phyloP scores from a whole-genome alignment of 2,888 invertebrate genomes.

The Trissoscelio sp. region DNA sequence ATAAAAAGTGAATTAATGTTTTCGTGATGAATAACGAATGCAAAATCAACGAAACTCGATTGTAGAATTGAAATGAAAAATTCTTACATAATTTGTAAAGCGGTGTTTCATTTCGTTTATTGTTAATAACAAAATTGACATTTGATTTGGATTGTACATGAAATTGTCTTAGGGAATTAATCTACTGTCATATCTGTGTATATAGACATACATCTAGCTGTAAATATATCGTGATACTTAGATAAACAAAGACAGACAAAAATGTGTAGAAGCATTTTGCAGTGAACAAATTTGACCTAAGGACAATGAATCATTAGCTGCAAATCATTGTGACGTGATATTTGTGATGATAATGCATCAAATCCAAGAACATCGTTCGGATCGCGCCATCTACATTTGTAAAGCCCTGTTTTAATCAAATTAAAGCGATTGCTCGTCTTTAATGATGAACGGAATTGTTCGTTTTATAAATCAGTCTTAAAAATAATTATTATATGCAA shows the following conservation, averaged over 20 bases:
- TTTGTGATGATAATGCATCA: conserved; percentile 8
- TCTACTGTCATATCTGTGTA: conserved; percentile 74
- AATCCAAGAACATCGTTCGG: conserved; percentile 1
- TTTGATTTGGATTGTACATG: conserved; percentile 29
- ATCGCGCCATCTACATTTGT: conserved; percentile 41
- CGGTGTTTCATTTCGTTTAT: not conserved
- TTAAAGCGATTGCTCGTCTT: not conserved
- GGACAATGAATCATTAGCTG: not conserved
- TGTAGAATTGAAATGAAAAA: conserved; percentile 16
- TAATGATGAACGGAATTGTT: no score
- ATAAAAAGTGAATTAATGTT: conserved; percentile 9
- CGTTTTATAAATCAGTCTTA: conserved; percentile 7
- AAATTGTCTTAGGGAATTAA: conserved; percentile 60
- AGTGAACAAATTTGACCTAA: conserved; percentile 24
- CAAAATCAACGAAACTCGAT: conserved; percentile 44
- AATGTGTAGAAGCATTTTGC: conserved; percentile 20
- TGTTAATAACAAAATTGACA: conserved; percentile 4
- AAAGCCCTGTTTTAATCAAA: conserved; percentile 64
- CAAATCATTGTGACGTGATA: conserved; percentile 17
- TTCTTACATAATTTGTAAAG: conserved; percentile 10
- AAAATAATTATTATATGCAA: no score
- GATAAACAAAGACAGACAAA: conserved; percentile 10
- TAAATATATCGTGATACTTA: conserved; percentile 73
- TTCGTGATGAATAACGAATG: conserved; percentile 25
- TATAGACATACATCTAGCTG: conserved; percentile 74